Conservation (phyloP, 2,888 invertebrate genomes). For the Apomyelois bistriatella region DNA sequence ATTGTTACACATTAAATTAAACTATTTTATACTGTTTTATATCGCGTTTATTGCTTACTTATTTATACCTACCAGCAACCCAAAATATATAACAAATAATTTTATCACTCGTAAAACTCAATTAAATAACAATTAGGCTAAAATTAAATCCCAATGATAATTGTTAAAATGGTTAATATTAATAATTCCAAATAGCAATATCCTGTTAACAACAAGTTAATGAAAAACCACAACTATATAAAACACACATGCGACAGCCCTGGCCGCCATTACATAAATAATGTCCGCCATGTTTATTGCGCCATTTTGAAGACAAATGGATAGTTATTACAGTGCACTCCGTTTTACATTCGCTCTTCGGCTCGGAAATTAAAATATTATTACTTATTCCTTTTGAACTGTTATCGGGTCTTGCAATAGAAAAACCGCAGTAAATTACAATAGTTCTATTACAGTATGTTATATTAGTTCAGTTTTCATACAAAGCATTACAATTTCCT, state of each 20-base stretch:
- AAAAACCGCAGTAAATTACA: too few relatives aligned
- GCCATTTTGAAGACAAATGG: constrained; percentile 80
- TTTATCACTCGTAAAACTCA: neutral
- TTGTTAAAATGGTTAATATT: constrained; percentile 18
- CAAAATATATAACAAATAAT: neutral
- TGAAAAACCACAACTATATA: constrained; percentile 73
- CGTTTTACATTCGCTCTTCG: constrained; percentile 73
- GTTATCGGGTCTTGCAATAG: constrained; percentile 36
- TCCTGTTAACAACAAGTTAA: constrained; percentile 53
- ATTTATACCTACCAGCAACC: too few relatives aligned
- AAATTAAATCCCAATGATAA: neutral
- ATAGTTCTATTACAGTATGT: too few relatives aligned
- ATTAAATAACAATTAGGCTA: neutral
- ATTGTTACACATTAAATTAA: too few relatives aligned
- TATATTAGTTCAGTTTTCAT: too few relatives aligned
- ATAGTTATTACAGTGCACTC: constrained; percentile 76
- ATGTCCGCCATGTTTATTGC: constrained; percentile 78
- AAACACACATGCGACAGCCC: constrained; percentile 74
- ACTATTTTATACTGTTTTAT: too few relatives aligned
- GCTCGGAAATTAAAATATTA: constrained; percentile 78
- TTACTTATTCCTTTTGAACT: constrained; percentile 72
- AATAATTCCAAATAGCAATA: constrained; percentile 31
- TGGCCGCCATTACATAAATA: constrained; percentile 79
- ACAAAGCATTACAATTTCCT: too few relatives aligned
- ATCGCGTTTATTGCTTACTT: too few relatives aligned